Evolutionary conservation across 2,888 invertebrate species (phyloP), one percentile per base, ranked within the genome.

Genomic region (Slavum lentiscoides): DNA sequence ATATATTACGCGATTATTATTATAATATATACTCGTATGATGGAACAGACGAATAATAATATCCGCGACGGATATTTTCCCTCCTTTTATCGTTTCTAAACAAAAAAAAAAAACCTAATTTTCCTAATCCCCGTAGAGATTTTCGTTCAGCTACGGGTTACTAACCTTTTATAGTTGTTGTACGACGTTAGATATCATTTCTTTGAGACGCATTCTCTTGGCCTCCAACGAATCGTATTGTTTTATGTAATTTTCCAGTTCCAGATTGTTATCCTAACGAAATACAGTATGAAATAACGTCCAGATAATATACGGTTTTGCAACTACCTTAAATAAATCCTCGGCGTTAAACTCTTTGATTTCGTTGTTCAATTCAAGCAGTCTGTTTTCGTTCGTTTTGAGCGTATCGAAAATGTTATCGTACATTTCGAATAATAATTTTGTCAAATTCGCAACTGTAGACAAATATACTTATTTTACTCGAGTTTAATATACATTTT

Each of bases 381-480:
- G 49, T 62, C 23, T 15, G 8, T 59, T 61, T 74, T 74, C 61
- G 39, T 74, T 74, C 19, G 49, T 23, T 19, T 23, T 23, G 7
- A 74, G 17, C 13, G 23, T 19, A 23, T 74, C 49, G 23, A 62
- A 62, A 62, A 49, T 49, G 9, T 39, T 61, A 49, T 30, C 19
- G 13, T 74, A 62, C 15, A 19, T 17, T 49, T 74, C 62, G 15
- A 43, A 59, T 74, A 74, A 62, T 39, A 74, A 13, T 23, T 59
- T 74, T 62, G 62, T 74, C 61, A 74, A 49, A 11, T 0, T 62
- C 49, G 17, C 19, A 49, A 59, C 61, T 30, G 30, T 59, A 43
- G 13, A 21, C 6, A 74, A 19, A 19, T 30, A 43, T 19, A 55
- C 30, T 2, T 30, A 30, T 30, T 30, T 30, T 4, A 30, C 30